Conservation (phyloP, 1,140 invertebrate species). For the Metopolophium dirhodum region DNA sequence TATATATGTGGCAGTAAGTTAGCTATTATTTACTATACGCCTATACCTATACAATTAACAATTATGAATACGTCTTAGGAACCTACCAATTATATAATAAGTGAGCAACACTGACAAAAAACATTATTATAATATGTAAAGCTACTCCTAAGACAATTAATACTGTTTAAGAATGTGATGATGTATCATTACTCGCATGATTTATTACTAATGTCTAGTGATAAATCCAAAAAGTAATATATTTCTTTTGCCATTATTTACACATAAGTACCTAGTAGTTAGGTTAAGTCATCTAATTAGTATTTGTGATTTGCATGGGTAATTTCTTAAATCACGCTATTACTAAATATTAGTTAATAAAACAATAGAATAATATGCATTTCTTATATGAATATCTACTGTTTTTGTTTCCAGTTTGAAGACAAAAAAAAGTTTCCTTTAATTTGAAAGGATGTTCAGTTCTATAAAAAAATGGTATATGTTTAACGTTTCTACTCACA, state of each 20-base stretch:
- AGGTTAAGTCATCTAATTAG: background rate
- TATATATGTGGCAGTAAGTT: background rate
- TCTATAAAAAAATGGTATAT: no score
- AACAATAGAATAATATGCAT: background rate
- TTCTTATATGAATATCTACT: background rate
- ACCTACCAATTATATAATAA: background rate
- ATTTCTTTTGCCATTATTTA: background rate
- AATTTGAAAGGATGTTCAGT: no score
- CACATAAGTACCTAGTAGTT: background rate
- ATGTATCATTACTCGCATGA: background rate
- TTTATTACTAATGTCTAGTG: background rate
- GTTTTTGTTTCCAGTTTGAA: background rate
- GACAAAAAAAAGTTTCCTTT: no score
- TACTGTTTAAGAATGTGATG: background rate
- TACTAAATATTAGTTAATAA: background rate
- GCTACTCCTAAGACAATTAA: background rate
- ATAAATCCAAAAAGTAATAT: background rate
- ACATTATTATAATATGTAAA: background rate
- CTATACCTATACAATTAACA: background rate
- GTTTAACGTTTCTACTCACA: no score
- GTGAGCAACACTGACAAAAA: background rate
- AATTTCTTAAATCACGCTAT: background rate
- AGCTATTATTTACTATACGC: background rate
- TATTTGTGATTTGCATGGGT: background rate
- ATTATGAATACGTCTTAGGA: background rate